phyloP scores from a whole-genome alignment of 2,888 invertebrate genomes.

The Erebia aethiops region DNA sequence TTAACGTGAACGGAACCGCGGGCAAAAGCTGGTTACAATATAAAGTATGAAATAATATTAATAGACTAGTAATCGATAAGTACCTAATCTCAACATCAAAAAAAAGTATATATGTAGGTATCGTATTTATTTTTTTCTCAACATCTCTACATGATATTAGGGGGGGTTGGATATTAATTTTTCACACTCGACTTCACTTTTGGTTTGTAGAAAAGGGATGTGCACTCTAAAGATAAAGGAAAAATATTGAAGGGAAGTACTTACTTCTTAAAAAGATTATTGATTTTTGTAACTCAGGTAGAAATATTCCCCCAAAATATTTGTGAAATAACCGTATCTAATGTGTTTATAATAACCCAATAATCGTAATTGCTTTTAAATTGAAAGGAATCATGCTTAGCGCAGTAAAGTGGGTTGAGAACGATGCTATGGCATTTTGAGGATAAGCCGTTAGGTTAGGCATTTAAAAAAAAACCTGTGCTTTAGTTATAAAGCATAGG shows the following conservation, averaged over 20 bases:
- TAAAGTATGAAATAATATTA: too few species aligned
- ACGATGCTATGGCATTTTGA: constrained; percentile 1
- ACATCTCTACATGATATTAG: background rate
- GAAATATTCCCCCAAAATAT: constrained; percentile 3
- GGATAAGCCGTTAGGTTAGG: too few species aligned
- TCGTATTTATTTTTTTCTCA: too few species aligned
- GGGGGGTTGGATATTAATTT: constrained; percentile 1
- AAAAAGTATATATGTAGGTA: too few species aligned
- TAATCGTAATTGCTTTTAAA: constrained; percentile 36
- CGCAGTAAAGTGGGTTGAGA: constrained; percentile 15
- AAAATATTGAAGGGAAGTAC: background rate
- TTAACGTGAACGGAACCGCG: too few species aligned
- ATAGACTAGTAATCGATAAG: too few species aligned
- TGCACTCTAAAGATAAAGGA: background rate
- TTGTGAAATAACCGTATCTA: constrained; percentile 58
- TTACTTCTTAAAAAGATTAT: background rate
- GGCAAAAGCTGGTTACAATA: too few species aligned
- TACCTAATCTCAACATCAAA: too few species aligned
- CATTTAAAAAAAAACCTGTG: too few species aligned
- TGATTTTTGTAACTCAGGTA: background rate
- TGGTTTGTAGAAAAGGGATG: background rate
- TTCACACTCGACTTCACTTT: background rate
- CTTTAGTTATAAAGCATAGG: too few species aligned
- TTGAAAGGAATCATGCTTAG: constrained; percentile 28
- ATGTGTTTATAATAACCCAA: constrained; percentile 63